Base-by-base conservation (phyloP, 2,888 invertebrate species). In the Chloromyia formosa region DNA sequence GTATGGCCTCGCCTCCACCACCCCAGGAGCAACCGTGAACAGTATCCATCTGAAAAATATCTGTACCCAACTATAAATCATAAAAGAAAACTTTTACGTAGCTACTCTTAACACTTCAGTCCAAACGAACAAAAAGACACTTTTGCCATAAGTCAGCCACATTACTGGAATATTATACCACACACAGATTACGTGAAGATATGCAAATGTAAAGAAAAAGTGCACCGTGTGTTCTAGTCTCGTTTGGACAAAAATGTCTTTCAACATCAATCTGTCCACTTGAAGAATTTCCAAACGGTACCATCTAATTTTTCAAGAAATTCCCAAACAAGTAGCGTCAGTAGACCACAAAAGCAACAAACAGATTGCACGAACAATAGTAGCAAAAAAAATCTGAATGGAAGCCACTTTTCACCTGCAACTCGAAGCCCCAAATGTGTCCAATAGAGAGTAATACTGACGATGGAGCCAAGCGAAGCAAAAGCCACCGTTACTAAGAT, bases 271-370 rank as follows among this genome's bases (percentile, higher is more conserved):
- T 35, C 27, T 20, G 58, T 71, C 71, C 20, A 35, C 71, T 71
- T 40, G 20, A 56, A 14, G 18, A 42, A 56, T 69, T 27, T 45
- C 14, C 22, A 23, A 58, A 71, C 71, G 71, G 71, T 58, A 56
- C 54, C 22, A 56, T 16, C 71, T 35, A 22, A 56, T 42, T 71
- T 49, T 66, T 66, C 66, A 56, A 71, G 16, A 71, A 58, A 71
- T 71, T 71, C 71, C 58, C 7, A 71, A 53, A 71, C 71, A 42
- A 71, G 71, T 71, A 71, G 71, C 71, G 35, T 71, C n/a, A 71
- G 20, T 40, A 9, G 18, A 42, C 12, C 71, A 71, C 42, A 40
- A 56, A 20, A 40, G 35, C 40, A 20, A 7, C 56, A 56, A 40
- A 71, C 35, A 58, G 27, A 40, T 58, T 35, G 27, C 20, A 40